Evolutionary conservation across 2,113 vertebrate species (phyloP), one percentile per base, ranked within the genome.

Genomic region (Trichomycterus rosablanca): DNA sequence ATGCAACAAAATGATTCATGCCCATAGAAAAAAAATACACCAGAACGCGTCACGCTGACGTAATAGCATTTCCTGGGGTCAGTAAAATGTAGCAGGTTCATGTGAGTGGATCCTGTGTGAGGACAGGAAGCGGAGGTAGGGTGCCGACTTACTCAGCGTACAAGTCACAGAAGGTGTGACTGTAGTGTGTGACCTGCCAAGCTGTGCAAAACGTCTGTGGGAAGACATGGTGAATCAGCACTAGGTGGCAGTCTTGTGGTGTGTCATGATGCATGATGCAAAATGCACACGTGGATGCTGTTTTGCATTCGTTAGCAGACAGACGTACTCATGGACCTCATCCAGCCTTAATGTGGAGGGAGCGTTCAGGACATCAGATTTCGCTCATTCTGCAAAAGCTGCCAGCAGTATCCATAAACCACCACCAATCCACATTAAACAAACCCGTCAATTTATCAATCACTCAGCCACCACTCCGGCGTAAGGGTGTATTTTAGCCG

Each of bases 171-270:
- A 43, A 49, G 46, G 52, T 12, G 23, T 35, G 49, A 63, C 15
- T 22, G n/a, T 20, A 23, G 46, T 52, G 34, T 42, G 54, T 43
- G 37, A n/a, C n/a, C n/a, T n/a, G n/a, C n/a, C n/a, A n/a, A n/a
- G n/a, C n/a, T 28, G 32, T 60, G 28, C 43, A 37, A n/a, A 49
- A 1, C 10, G 49, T 18, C 12, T 5, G 43, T 23, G 11, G 14
- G 24, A 4, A 37, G 4, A 8, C 30, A 37, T 8, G n/a, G 3
- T 59, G 14, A 23, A 62, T 22, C n/a, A n/a, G n/a, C 71, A 74
- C 63, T 70, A 70, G 71, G 71, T 64, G 71, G 67, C 71, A 74
- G 53, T 70, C 34, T 66, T 58, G 67, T 30, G 30, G 35, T 72
- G 18, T 16, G 55, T 48, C 37, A 37, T 34, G 3, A 26, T 23